Evolutionary conservation across 92 coral and sea anemone species (phyloP), one percentile per base, ranked within the genome.

Genomic region (Isaurus tuberculatus): DNA sequence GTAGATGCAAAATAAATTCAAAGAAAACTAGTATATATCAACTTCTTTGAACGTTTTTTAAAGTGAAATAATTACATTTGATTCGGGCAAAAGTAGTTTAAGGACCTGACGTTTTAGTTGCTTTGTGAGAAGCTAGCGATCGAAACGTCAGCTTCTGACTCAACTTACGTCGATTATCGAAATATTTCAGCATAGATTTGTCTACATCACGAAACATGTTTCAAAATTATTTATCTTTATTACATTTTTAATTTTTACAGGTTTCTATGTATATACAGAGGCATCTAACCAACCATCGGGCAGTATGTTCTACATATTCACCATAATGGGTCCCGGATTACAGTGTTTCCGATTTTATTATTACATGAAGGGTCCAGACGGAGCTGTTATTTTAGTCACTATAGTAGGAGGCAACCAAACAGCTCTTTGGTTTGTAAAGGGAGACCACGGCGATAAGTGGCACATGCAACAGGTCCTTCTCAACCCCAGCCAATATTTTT

Each of bases 401-500:
- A 33, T 29, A 31, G 42, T 2, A 16, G 72, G 44, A 66, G n/a
- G 23, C 1, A 32, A 31, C 9, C 44, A 0, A 32, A 15, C 0
- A 32, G 11, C 9, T 31, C 42, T 8, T 31, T 66, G 72, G 72
- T 7, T 0, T 19, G 26, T 25, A 31, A 1, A 14, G 1, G 72
- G 72, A 15, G 72, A 66, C 72, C 42, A 66, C 1, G 72, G 72
- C 72, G 72, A 66, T 11, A 49, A 28, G 58, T 72, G 79, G 79
- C 57, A 77, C 36, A 34, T 34, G 70, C 44, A 77, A 19, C 58
- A 40, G 43, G 14, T 53, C 5, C 27, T 22, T 63, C 0, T 61
- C 2, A 31, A 9, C 27, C 22, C 22, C 58, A 49, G 2, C 2
- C 3, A 49, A 19, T 15, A 15, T 2, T 10, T 49, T 15, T 49